phyloP scores from a whole-genome alignment of 92 coral and sea anemone genomes.

The Actinostola sp. region DNA sequence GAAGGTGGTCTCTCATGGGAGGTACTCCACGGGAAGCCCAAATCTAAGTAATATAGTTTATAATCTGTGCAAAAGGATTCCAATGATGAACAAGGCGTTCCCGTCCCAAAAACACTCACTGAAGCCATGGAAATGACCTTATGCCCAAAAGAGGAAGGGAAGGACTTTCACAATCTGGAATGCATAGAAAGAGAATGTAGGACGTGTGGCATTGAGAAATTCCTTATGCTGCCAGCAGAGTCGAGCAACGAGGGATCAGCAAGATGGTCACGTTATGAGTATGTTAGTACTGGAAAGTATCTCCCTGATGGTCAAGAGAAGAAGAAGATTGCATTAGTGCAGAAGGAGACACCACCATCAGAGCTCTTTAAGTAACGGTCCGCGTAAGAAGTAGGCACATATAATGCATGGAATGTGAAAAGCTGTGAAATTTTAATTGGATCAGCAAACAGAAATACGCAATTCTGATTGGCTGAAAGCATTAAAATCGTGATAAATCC shows the following conservation, averaged over 20 bases:
- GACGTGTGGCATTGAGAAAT: slow-evolving; percentile 18
- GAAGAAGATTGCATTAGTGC: slow-evolving; percentile 45
- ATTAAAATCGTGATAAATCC: too few relatives aligned
- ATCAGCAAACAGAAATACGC: too few relatives aligned
- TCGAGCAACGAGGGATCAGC: slow-evolving; percentile 9
- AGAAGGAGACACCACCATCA: slow-evolving; percentile 34
- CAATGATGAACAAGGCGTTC: too few relatives aligned
- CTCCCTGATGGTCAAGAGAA: slow-evolving; percentile 30
- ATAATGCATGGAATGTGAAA: too few relatives aligned
- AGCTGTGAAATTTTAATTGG: too few relatives aligned
- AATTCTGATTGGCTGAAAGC: too few relatives aligned
- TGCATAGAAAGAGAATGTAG: slow-evolving; percentile 19
- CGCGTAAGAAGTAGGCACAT: too few relatives aligned
- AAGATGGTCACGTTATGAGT: slow-evolving; percentile 11
- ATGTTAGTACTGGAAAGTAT: slow-evolving; percentile 28
- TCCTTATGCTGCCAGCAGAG: slow-evolving; percentile 17
- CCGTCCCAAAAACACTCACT: slow-evolving; percentile 15
- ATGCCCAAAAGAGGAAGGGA: slow-evolving; percentile 21
- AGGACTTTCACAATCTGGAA: slow-evolving; percentile 1
- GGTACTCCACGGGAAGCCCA: too few relatives aligned
- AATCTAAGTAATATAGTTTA: too few relatives aligned
- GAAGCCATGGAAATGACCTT: slow-evolving; percentile 29
- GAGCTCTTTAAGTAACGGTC: too few relatives aligned
- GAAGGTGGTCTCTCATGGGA: too few relatives aligned
- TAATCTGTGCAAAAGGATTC: too few relatives aligned